These are phyloP conservation scores for Lithodes maja DNA, from an alignment of 2,888 invertebrate species.

Conservation along the genomic window DNA sequence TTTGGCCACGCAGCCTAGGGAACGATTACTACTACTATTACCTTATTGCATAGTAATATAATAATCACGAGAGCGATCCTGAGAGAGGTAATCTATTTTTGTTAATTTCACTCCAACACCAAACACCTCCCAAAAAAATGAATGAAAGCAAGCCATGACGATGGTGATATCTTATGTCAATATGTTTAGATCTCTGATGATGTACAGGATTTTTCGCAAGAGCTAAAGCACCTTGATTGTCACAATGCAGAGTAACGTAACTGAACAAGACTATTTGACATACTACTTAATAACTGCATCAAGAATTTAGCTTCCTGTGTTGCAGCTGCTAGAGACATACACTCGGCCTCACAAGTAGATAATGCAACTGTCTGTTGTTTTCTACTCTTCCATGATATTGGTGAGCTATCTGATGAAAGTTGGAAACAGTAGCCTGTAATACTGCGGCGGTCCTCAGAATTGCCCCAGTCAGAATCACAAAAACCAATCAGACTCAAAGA, in stretches of 20 bases:
- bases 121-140: too few relatives aligned
- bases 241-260: background rate
- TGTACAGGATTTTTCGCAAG: constrained; percentile 28
- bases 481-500: constrained; percentile 24
- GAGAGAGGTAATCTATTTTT: too few relatives aligned
- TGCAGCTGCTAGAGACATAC: constrained; percentile 22
- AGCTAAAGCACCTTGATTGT: constrained; percentile 39
- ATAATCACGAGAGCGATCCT: too few relatives aligned
- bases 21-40: too few relatives aligned
- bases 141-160: too few relatives aligned
- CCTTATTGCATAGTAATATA: too few relatives aligned
- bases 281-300: constrained; percentile 15
- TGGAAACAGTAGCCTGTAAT: constrained; percentile 24
- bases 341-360: constrained; percentile 51
- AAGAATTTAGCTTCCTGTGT: constrained; percentile 34
- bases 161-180: constrained; percentile 8
- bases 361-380: constrained; percentile 42
- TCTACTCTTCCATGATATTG: constrained; percentile 42
- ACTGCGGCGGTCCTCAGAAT: background rate
- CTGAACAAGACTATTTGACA: background rate
- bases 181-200: constrained; percentile 25
- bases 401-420: background rate
- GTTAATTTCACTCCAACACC: too few relatives aligned
- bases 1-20: too few relatives aligned
- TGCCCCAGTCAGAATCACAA: constrained; percentile 26